Conservation (phyloP, 2,113 vertebrate genomes). For the Capreolus pygargus region DNA sequence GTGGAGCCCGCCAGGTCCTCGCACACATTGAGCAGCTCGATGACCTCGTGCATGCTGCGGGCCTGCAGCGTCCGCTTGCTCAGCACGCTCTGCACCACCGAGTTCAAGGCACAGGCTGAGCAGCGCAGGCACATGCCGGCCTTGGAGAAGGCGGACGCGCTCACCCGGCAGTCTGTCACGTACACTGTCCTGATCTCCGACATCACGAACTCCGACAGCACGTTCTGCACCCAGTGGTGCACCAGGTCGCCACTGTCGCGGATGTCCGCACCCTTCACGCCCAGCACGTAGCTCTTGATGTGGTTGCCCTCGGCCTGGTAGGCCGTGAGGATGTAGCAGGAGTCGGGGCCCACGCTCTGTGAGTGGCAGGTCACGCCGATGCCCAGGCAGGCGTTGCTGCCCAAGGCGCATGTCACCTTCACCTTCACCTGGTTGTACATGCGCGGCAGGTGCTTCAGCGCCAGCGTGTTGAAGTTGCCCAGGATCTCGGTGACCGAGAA, state of each 20-base stretch:
- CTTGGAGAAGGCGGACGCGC: constrained; percentile 89
- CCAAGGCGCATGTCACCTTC: constrained; percentile 97
- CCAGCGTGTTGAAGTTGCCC: constrained; percentile 95
- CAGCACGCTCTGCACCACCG: constrained; percentile 94
- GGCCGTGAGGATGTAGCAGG: constrained; percentile 94
- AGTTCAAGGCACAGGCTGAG: constrained; percentile 93
- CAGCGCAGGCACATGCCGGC: constrained; percentile 94
- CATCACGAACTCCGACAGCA: constrained; percentile 98
- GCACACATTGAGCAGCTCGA: constrained; percentile 93
- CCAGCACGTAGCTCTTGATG: constrained; percentile 95
- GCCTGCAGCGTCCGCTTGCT: constrained; percentile 96
- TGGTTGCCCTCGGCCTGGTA: constrained; percentile 95
- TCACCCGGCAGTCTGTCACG: constrained; percentile 92
- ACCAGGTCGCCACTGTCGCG: constrained; percentile 93
- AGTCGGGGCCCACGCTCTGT: constrained; percentile 90
- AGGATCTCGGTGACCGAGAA: constrained; percentile 95
- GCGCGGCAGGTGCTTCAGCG: constrained; percentile 94
- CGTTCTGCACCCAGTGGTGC: constrained; percentile 98
- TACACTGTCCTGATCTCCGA: constrained; percentile 97
- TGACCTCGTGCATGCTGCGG: constrained; percentile 94
- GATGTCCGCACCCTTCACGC: constrained; percentile 90
- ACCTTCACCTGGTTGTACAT: constrained; percentile 99
- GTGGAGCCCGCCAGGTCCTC: constrained; percentile 91
- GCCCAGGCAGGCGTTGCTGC: constrained; percentile 94
- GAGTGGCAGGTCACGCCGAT: constrained; percentile 97